Percentiles rank a stretch among this genome's conserved stretches.
Evolutionary conservation across 2,797 vertebrate species (phyloP).

Genomic region (Labeo calbasu): DNA sequence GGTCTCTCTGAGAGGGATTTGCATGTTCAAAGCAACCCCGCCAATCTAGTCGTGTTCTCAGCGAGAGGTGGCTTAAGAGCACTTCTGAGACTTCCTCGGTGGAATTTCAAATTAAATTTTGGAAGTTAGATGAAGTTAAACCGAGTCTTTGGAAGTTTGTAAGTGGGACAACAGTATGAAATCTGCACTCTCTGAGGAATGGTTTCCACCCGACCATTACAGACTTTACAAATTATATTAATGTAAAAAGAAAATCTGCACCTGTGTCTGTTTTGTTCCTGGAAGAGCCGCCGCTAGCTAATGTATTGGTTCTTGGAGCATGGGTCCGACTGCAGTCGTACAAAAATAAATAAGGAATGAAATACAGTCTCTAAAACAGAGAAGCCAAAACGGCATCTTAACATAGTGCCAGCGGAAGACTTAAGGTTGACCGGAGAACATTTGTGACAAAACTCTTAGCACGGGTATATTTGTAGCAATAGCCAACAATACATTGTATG

Average conservation of each 20-base stretch:
- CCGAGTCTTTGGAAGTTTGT: slow-evolving; percentile 14
- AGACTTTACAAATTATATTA: slow-evolving; percentile 3
- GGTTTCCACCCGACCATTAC: background rate
- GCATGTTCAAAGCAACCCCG: slow-evolving; percentile 39
- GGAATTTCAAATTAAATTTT: slow-evolving; percentile 18
- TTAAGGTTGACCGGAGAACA: background rate
- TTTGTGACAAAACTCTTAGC: no score
- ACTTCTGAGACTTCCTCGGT: slow-evolving; percentile 36
- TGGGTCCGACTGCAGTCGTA: background rate
- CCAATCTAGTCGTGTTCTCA: slow-evolving; percentile 31
- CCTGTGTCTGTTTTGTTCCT: slow-evolving; percentile 20
- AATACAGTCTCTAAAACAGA: background rate
- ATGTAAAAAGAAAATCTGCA: slow-evolving; percentile 19
- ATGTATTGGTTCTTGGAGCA: background rate
- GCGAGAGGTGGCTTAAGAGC: slow-evolving; percentile 33
- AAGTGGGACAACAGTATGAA: slow-evolving; percentile 31
- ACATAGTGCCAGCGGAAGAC: background rate
- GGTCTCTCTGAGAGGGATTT: slow-evolving; percentile 30
- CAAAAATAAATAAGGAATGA: slow-evolving; percentile 46
- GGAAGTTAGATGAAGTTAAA: slow-evolving; percentile 28
- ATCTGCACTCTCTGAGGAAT: slow-evolving; percentile 5
- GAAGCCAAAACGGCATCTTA: slow-evolving; percentile 33
- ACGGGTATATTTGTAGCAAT: no score
- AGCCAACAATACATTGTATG: no score
- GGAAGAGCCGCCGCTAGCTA: background rate